These are phyloP conservation scores for Drosophila mettleri DNA, from an alignment of 2,888 invertebrate species.

Conservation along the genomic window DNA sequence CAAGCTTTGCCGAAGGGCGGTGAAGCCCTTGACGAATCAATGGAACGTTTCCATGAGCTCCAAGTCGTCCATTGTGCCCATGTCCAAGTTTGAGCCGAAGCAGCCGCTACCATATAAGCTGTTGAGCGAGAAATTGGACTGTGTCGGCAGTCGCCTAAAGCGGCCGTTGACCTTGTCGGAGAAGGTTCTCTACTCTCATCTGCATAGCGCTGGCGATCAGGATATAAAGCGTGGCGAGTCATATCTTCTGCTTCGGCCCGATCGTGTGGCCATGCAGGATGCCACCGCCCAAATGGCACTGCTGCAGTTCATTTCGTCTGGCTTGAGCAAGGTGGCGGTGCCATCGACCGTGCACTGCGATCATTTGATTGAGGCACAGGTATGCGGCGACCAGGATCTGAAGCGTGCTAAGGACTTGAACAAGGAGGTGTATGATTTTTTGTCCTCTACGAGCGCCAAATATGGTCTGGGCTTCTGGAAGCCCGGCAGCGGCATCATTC, in stretches of 20 bases:
- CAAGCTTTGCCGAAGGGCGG: slow-evolving; percentile 77
- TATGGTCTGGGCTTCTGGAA: slow-evolving; percentile 99
- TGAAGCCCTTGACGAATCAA: slow-evolving; percentile 91
- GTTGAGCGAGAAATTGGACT: slow-evolving; percentile 89
- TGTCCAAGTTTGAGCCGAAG: slow-evolving; percentile 95
- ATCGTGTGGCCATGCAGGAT: slow-evolving; percentile 99
- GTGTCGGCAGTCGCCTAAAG: slow-evolving; percentile 93
- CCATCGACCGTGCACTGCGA: slow-evolving; percentile 99
- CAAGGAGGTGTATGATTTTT: slow-evolving; percentile 96
- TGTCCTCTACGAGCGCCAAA: slow-evolving; percentile 96
- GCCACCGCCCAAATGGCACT: slow-evolving; percentile 99
- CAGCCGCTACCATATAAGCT: slow-evolving; percentile 92
- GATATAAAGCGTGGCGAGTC: slow-evolving; percentile 96
- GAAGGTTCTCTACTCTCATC: slow-evolving; percentile 98
- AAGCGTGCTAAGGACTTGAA: slow-evolving; percentile 95
- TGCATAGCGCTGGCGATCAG: slow-evolving; percentile 96
- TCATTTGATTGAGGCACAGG: slow-evolving; percentile 98
- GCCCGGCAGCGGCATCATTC: slow-evolving; percentile 99
- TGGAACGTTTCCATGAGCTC: slow-evolving; percentile 91
- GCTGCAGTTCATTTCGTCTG: slow-evolving; percentile 99
- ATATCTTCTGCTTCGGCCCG: slow-evolving; percentile 96
- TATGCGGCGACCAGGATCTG: slow-evolving; percentile 95
- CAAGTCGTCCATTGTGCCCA: slow-evolving; percentile 93
- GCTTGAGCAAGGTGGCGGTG: slow-evolving; percentile 96
- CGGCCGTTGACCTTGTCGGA: slow-evolving; percentile 98